Base-by-base conservation (phyloP, 92 coral and sea anemone species). In the Scolanthus callimorphus region DNA sequence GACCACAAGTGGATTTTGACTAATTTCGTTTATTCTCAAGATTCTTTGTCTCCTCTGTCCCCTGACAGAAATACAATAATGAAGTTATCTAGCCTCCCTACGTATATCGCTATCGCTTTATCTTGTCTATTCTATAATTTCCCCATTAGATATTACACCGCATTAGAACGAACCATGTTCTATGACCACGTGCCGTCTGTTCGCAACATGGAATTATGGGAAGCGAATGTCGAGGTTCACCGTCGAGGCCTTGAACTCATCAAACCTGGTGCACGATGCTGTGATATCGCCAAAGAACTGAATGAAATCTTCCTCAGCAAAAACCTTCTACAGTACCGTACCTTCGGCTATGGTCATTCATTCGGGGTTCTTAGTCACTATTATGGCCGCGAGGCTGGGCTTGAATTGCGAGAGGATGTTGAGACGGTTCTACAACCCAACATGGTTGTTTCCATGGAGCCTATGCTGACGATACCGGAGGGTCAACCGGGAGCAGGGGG, bases 381-480 rank as follows among this genome's bases (percentile, higher is more conserved):
- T 38, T 90, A 90, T 75, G 97, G 97, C 20, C 89, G 97, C 25
- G 97, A 90, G 74, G 97, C 97, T 39, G 94, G 86, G 29, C 63
- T 86, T 11, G 97, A 90, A 76, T 34, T 90, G 23, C 84, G 97
- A 27, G 97, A 90, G 69, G 89, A 90, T 25, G 67, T 80, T 4
- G 97, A 90, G 22, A 85, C 95, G 17, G 81, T 81, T 22, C 38
- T 90, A 23, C 67, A 90, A 47, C 94, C 97, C 9, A 85, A 85
- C 60, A 90, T 90, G 97, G 97, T 90, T 10, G 59, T 90, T 3
- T 85, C 97, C 25, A 90, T 90, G 94, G 97, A 90, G 61, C 97
- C 97, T 3, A 85, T 80, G 88, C 55, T 90, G 17, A 90, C 97
- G n/a, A 69, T 90, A 1, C 97, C 94, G 19, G 97, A 90, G 59